Conservation (phyloP, 2,888 invertebrate species). For the Bibio marci region DNA sequence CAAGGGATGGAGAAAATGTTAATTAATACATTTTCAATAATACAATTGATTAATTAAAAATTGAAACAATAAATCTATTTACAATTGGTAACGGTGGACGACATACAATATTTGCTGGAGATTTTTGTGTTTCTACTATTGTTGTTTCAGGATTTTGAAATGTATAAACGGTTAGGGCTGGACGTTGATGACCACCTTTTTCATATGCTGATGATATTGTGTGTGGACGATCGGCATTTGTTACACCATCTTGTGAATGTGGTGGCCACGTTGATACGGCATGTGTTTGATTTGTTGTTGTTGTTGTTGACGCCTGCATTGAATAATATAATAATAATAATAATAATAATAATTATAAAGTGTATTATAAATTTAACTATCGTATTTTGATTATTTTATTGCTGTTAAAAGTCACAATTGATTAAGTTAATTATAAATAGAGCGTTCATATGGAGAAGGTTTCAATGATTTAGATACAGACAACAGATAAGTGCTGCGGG, state of each 20-base stretch:
- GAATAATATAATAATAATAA: no score
- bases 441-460: no score
- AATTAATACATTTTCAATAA: slow-evolving; percentile 5
- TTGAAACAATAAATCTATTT: slow-evolving; percentile 28
- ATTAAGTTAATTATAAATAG: no score
- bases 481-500: no score
- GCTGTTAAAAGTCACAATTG: no score
- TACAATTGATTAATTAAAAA: slow-evolving; percentile 3
- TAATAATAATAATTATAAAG: no score
- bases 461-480: no score
- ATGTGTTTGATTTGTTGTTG: slow-evolving; percentile 26
- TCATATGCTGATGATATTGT: slow-evolving; percentile 90
- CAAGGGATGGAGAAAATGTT: slow-evolving; percentile 3
- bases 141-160: slow-evolving; percentile 59
- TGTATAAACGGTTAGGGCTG: slow-evolving; percentile 74
- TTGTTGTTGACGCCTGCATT: slow-evolving; percentile 33
- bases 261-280: slow-evolving; percentile 31
- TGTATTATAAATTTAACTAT: no score
- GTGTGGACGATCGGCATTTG: slow-evolving; percentile 55
- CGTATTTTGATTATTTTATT: no score
- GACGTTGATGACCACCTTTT: slow-evolving; percentile 65
- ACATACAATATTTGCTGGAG: slow-evolving; percentile 33
- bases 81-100: slow-evolving; percentile 61
- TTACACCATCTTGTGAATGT: slow-evolving; percentile 29
- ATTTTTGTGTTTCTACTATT: slow-evolving; percentile 29